These are phyloP conservation scores for Pelobates fuscus DNA, from an alignment of 2,113 vertebrate genomes.

Conservation along the genomic window DNA sequence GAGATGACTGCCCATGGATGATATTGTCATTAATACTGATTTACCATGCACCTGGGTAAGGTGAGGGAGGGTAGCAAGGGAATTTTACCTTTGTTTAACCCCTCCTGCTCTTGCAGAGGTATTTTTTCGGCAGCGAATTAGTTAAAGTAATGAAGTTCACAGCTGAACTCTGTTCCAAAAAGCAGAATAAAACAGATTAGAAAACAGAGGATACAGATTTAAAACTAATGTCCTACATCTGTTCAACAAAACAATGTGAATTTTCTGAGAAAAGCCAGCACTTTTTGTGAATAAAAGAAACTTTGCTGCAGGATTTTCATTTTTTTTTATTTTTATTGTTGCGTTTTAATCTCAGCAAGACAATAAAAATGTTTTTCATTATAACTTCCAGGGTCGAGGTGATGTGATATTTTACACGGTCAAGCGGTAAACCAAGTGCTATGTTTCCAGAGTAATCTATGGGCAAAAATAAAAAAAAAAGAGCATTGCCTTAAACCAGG, in stretches of 20 bases:
- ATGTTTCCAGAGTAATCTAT: background rate
- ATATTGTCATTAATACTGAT: constrained; percentile 90
- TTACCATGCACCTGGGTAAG: constrained; percentile 86
- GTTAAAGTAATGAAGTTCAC: constrained; percentile 68
- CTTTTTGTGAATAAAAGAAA: constrained; percentile 7
- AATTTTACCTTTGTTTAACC: constrained; percentile 53
- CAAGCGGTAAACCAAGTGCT: background rate
- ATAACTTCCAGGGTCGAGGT: background rate
- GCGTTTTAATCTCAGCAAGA: background rate
- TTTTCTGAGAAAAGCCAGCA: constrained; percentile 9
- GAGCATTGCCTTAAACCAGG: background rate
- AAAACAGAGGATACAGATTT: constrained; percentile 70
- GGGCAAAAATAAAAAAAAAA: background rate
- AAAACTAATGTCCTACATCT: constrained; percentile 72
- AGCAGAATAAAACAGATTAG: constrained; percentile 71
- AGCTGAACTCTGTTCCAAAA: constrained; percentile 67
- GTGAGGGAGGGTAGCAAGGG: constrained; percentile 73
- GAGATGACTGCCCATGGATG: constrained; percentile 88
- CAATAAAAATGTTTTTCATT: no score
- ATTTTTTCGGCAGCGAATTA: constrained; percentile 54
- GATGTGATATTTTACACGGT: background rate
- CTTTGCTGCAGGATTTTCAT: constrained; percentile 1
- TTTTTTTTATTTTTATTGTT: background rate
- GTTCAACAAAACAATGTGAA: constrained; percentile 49
- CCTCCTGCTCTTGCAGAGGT: background rate